A percentile compares a stretch with the other conserved stretches of the same genome.
These are phyloP conservation scores for Metallyticus violacea DNA, from an alignment of 2,888 invertebrate species.

Conservation along the genomic window DNA sequence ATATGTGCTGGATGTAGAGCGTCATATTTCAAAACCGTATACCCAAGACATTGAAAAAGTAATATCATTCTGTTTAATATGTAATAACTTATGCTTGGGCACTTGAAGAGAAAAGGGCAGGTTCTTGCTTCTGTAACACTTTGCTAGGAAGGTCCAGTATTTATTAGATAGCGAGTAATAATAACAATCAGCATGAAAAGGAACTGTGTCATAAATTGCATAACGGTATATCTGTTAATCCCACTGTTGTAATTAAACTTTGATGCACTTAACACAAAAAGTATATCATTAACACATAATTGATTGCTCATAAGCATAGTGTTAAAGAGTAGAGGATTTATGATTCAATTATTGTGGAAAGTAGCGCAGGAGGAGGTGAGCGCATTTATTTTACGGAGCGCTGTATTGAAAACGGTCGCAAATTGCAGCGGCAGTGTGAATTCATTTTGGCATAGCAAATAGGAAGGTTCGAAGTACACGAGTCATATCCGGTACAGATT, in stretches of 20 bases:
- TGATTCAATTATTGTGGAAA: constrained; percentile 15
- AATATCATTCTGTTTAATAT: constrained; percentile 28
- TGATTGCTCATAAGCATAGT: background rate
- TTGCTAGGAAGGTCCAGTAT: background rate
- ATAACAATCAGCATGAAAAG: background rate
- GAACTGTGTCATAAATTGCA: background rate
- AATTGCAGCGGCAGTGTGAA: background rate
- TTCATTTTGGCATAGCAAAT: background rate
- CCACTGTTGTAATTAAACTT: background rate
- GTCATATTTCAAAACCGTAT: constrained; percentile 22
- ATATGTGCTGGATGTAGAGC: background rate
- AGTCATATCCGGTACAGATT: too few relatives aligned
- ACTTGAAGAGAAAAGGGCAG: background rate
- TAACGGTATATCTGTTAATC: background rate
- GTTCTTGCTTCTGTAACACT: background rate
- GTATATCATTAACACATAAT: background rate
- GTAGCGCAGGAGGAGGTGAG: background rate
- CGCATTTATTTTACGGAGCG: too few relatives aligned
- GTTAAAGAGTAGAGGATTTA: constrained; percentile 3
- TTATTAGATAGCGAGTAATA: too few relatives aligned
- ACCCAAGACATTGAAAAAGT: constrained; percentile 1
- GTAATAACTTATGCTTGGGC: constrained; percentile 19
- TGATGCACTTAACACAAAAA: background rate
- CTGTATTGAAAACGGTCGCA: background rate
- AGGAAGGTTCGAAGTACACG: background rate